Percentiles rank a stretch among this genome's conserved stretches.
Conservation (phyloP, 2,113 vertebrate genomes). For the Glaucidium brasilianum region DNA sequence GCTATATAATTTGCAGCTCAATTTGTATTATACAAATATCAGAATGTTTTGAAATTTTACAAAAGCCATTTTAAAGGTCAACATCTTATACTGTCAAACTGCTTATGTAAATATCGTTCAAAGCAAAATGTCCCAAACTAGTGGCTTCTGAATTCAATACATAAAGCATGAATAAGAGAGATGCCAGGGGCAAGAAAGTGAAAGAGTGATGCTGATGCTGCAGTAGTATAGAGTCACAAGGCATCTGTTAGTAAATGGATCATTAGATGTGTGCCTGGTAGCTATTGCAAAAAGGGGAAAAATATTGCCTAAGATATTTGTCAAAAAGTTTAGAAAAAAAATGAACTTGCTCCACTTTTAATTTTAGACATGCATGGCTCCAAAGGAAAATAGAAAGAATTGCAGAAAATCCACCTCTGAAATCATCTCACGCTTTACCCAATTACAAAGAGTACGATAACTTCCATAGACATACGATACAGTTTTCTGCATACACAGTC, state of each 20-base stretch:
- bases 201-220: background rate
- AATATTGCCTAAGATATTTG: constrained; percentile 61
- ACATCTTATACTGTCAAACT: background rate
- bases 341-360: background rate
- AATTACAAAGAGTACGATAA: background rate
- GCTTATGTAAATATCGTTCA: constrained; percentile 12
- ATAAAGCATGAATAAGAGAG: background rate
- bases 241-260: constrained; percentile 76
- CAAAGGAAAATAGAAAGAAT: background rate
- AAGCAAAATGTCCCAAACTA: background rate
- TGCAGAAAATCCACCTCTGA: background rate
- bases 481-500: background rate
- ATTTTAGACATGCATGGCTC: background rate
- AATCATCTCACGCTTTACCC: background rate
- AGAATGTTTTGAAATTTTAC: background rate
- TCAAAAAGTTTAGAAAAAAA: constrained; percentile 25
- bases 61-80: constrained; percentile 38
- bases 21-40: constrained; percentile 4
- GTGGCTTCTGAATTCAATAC: background rate
- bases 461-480: background rate
- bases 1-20: background rate
- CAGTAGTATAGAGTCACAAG: constrained; percentile 68
- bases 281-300: background rate
- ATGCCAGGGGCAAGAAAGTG: background rate
- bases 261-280: constrained; percentile 75